Evolutionary conservation across 2,888 invertebrate species (phyloP), one percentile per base, ranked within the genome.

Genomic region (Ormyrus labotus): DNA sequence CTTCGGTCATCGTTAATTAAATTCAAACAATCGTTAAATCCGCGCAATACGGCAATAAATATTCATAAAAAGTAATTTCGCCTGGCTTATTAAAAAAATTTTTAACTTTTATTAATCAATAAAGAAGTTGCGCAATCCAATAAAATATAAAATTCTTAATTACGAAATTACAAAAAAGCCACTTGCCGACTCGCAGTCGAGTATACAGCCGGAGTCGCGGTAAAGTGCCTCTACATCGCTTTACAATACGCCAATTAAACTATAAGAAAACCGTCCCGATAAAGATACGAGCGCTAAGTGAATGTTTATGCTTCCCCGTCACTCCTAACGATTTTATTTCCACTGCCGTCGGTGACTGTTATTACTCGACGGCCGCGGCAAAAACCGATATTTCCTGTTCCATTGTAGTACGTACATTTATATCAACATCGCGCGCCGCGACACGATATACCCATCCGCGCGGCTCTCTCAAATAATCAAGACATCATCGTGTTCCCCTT

Each of bases 321-420:
- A 65, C 10, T 55, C 53, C 5, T 70, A 70, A 34, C 53, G 57
- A 50, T 64, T 74, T 65, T 60, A 64, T 65, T 60, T 69, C 53
- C 51, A 60, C 60, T 64, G 48, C n/a, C n/a, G 51, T 8, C n/a
- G 34, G 34, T 34, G 63, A 64, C 64, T 50, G 70, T 65, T 64
- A 80, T 73, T 68, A 65, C 60, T 51, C 55, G 53, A 5, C 48
- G 34, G 34, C 34, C 34, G 50, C 63, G 50, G 50, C 34, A 79
- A 79, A 48, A 57, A 55, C 68, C 80, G 67, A 80, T 76, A 76
- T 67, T 68, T 71, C 67, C 69, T 58, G 53, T 55, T 70, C 58
- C 70, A 60, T 74, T 70, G 70, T 80, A 70, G 51, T 53, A 11
- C 70, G 60, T 63, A 57, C 68, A 73, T 71, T 60, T 53, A 71